Evolutionary conservation across 2,113 vertebrate species (phyloP).

Genomic region (Drymodes brunneopygia): DNA sequence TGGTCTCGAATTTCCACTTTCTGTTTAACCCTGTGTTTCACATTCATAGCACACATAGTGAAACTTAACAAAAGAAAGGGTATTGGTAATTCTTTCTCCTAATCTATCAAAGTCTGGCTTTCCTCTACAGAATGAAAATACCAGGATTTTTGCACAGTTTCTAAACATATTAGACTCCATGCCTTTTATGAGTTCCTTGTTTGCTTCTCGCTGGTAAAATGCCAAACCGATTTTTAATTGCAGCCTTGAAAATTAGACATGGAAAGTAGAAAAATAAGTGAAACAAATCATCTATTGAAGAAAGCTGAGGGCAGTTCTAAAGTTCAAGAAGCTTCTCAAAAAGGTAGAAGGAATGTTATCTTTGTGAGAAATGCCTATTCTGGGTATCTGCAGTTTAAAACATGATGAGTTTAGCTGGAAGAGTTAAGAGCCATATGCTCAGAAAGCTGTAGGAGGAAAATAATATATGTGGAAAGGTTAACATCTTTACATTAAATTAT

Average conservation of each 20-base stretch:
- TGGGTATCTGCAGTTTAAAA: slow-evolving; percentile 46
- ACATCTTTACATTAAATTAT: slow-evolving; percentile 52
- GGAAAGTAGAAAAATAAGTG: slow-evolving; percentile 15
- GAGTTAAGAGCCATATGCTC: slow-evolving; percentile 24
- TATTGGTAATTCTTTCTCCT: neutral
- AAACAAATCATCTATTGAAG: slow-evolving; percentile 38
- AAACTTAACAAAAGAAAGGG: neutral
- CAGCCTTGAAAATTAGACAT: neutral
- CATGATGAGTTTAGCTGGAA: slow-evolving; percentile 28
- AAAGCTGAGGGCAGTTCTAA: slow-evolving; percentile 65
- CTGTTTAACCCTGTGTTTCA: neutral
- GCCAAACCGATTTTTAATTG: slow-evolving; percentile 34
- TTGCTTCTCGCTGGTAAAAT: slow-evolving; percentile 37
- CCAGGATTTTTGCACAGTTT: neutral
- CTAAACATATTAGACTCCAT: neutral
- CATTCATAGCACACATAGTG: neutral
- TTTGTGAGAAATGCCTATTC: slow-evolving; percentile 62
- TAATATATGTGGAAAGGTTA: slow-evolving; percentile 43
- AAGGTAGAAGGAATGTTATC: slow-evolving; percentile 51
- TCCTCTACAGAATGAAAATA: neutral
- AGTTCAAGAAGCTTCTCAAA: slow-evolving; percentile 68
- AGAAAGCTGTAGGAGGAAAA: slow-evolving; percentile 52
- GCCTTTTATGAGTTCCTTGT: neutral
- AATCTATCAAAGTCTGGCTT: neutral
- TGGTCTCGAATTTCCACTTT: neutral